Conservation (phyloP, 2,113 vertebrate species). For the Chaenocephalus aceratus region DNA sequence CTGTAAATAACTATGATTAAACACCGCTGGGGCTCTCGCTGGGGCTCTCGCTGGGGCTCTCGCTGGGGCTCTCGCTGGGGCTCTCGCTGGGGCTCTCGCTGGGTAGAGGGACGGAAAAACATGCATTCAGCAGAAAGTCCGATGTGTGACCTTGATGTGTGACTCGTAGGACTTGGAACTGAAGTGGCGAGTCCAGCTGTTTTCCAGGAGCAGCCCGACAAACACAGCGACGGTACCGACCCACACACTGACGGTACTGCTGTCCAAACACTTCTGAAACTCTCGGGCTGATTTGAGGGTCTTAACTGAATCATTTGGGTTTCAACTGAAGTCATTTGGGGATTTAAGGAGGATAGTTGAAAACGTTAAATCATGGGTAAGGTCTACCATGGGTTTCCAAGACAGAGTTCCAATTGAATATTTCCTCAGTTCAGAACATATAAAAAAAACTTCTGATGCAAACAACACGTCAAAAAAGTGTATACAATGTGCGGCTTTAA, state of each 20-base stretch:
- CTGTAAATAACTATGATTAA: too few species aligned
- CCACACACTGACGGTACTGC: conserved; percentile 43
- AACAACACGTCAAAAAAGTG: too few species aligned
- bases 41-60: too few species aligned
- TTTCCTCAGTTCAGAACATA: too few species aligned
- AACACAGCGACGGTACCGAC: conserved; percentile 30
- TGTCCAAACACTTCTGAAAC: conserved; percentile 9
- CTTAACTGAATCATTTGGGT: neutral
- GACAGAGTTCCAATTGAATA: too few species aligned
- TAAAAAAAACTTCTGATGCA: too few species aligned
- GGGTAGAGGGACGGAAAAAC: neutral
- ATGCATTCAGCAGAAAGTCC: neutral
- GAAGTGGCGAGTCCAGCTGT: conserved; percentile 45
- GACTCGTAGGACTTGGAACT: conserved; percentile 66
- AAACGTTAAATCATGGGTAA: neutral
- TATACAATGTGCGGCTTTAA: too few species aligned
- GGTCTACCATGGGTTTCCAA: too few species aligned
- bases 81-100: too few species aligned
- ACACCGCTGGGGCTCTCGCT: neutral
- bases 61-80: too few species aligned
- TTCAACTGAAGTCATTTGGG: neutral
- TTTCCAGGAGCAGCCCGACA: conserved; percentile 47
- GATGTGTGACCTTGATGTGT: conserved; percentile 59
- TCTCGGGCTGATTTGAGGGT: conserved; percentile 30
- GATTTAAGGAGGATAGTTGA: neutral